phyloP scores from a whole-genome alignment of 2,797 vertebrate species.

The Scyliorhinus canicula region DNA sequence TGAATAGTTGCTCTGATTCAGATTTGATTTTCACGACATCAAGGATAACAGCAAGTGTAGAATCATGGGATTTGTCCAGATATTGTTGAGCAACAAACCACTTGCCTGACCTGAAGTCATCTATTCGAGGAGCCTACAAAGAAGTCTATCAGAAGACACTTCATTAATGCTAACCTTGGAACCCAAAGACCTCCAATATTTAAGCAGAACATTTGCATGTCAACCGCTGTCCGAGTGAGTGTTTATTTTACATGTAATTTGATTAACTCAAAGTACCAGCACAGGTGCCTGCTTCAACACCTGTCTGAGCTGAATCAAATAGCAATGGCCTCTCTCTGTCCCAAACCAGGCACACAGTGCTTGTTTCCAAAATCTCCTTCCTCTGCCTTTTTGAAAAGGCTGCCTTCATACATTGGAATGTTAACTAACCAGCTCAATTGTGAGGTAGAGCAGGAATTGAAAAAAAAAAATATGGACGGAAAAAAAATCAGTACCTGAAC shows the following conservation, averaged over 20 bases:
- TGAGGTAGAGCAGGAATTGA: background rate
- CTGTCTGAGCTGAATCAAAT: background rate
- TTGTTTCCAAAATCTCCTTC: background rate
- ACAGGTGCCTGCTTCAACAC: background rate
- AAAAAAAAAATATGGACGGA: background rate
- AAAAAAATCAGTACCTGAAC: background rate
- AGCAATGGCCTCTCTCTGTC: background rate
- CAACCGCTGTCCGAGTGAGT: background rate
- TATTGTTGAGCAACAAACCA: background rate
- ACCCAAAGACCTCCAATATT: background rate
- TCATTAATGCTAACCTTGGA: background rate
- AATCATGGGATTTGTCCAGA: background rate
- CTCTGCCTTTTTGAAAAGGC: background rate
- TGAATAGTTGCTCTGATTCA: background rate
- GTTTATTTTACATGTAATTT: background rate
- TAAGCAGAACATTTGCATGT: background rate
- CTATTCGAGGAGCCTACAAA: background rate
- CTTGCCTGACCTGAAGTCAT: background rate
- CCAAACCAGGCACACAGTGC: background rate
- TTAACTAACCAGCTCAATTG: background rate
- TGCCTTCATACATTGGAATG: background rate
- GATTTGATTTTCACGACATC: background rate
- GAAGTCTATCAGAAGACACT: background rate
- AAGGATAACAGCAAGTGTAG: background rate
- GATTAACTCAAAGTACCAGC: background rate